These are phyloP conservation scores for Gymnogyps californianus DNA, from an alignment of 2,113 vertebrate species.

Conservation along the genomic window DNA sequence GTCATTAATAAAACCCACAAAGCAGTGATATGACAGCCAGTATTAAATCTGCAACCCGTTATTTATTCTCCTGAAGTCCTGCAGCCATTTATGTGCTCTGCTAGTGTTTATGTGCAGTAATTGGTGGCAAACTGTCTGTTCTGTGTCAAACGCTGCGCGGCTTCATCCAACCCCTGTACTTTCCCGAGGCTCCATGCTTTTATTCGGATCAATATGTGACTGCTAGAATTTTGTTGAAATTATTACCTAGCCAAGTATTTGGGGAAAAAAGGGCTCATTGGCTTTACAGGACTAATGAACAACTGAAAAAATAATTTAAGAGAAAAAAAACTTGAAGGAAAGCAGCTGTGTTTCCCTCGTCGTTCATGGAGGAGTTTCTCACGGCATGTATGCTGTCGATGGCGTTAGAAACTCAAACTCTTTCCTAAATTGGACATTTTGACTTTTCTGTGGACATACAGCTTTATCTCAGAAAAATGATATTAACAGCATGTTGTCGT, in stretches of 20 bases:
- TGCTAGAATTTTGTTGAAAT: neutral
- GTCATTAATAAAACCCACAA: neutral
- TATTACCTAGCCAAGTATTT: neutral
- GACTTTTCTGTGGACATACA: neutral
- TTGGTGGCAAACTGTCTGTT: conserved; percentile 1
- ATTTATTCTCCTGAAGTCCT: neutral
- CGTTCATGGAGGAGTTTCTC: neutral
- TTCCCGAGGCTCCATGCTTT: neutral
- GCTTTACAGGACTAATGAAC: neutral
- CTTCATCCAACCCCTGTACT: neutral
- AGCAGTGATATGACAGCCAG: neutral
- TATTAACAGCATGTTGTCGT: neutral
- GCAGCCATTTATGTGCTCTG: neutral
- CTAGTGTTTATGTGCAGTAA: neutral
- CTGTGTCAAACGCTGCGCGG: neutral
- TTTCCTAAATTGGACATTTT: neutral
- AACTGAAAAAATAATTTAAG: neutral
- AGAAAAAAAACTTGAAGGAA: neutral
- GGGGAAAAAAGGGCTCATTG: neutral
- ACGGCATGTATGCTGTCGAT: fast-evolving
- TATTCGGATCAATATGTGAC: fast-evolving
- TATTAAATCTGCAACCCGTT: conserved; percentile 5
- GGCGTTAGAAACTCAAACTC: neutral
- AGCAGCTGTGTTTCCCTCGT: fast-evolving
- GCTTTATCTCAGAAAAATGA: neutral